phyloP scores from a whole-genome alignment of 2,113 vertebrate species.

The Equus quagga region DNA sequence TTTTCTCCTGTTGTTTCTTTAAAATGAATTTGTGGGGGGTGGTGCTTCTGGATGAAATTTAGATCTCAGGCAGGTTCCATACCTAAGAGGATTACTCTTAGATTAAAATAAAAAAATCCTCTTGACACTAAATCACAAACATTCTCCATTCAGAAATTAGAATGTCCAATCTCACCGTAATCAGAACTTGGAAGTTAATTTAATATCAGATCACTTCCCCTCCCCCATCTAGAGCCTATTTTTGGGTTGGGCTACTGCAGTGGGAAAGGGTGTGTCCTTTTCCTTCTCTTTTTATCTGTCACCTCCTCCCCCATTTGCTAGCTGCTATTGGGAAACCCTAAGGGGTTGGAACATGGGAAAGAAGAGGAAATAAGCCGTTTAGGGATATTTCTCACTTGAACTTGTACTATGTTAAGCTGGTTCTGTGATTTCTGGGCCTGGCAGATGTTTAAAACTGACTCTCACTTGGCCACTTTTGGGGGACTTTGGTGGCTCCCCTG shows the following conservation, averaged over 20 bases:
- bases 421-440: background rate
- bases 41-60: background rate
- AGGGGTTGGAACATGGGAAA: background rate
- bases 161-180: background rate
- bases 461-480: background rate
- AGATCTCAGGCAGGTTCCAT: background rate
- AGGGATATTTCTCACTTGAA: background rate
- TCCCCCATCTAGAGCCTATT: background rate
- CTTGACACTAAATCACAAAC: background rate
- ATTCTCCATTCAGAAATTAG: background rate
- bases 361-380: background rate
- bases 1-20: background rate
- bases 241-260: background rate
- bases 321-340: background rate
- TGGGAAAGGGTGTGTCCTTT: background rate
- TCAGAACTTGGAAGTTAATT: background rate
- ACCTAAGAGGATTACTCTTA: background rate
- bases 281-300: background rate
- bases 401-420: background rate
- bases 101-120: background rate
- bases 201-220: background rate
- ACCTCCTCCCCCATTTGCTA: background rate
- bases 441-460: background rate
- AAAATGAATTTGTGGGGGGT: background rate
- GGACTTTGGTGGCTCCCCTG: background rate